Evolutionary conservation across 2,797 vertebrate species (phyloP).

Genomic region (Nyctibius grandis): DNA sequence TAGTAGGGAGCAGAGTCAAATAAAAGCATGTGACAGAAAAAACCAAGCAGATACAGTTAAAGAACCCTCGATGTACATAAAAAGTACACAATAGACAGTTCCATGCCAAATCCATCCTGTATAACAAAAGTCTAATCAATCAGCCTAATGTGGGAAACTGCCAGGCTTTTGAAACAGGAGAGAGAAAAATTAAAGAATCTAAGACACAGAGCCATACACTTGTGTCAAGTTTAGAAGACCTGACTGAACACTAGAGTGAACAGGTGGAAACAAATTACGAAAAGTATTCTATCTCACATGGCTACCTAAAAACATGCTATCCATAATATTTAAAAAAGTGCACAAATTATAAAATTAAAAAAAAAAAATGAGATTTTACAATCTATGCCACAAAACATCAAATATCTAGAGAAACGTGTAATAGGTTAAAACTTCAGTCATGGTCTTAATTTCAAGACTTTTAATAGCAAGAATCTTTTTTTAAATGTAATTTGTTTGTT

Average conservation of each 20-base stretch:
- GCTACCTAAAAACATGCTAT: neutral
- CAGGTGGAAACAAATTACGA: neutral
- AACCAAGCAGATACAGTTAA: neutral
- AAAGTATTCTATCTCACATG: neutral
- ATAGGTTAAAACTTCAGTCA: neutral
- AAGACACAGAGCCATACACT: neutral
- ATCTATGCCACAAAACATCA: neutral
- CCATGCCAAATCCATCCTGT: neutral
- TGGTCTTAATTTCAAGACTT: neutral
- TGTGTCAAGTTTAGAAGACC: neutral
- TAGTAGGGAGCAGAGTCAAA: neutral
- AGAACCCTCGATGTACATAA: neutral
- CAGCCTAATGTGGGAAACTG: neutral
- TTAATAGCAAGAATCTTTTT: neutral
- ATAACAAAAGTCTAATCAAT: neutral
- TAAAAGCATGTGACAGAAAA: conserved; percentile 16
- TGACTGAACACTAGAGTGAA: neutral
- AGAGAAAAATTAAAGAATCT: neutral
- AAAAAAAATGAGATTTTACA: neutral
- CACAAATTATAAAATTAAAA: conserved; percentile 27
- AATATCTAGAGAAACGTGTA: neutral
- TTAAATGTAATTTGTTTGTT: neutral
- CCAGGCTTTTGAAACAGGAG: neutral
- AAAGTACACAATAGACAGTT: neutral
- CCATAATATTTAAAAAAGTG: neutral